phyloP scores from a whole-genome alignment of 2,888 invertebrate species.

The Torymus auratus region DNA sequence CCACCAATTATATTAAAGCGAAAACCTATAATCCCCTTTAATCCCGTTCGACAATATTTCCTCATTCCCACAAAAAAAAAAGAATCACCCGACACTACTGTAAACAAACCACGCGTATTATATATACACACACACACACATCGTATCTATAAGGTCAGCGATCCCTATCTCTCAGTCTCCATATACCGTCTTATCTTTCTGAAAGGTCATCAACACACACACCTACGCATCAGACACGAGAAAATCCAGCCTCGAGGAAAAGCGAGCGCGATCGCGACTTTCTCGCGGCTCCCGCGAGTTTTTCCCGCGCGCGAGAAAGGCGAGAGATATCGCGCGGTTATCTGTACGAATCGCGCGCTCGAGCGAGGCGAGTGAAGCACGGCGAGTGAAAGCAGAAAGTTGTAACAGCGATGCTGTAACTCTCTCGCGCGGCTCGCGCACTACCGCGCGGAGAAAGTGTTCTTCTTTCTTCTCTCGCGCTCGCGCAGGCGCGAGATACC shows the following conservation, averaged over 20 bases:
- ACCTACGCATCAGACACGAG: too few relatives aligned
- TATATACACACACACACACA: too few relatives aligned
- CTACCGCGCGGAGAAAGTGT: constrained; percentile 74
- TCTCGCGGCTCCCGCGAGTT: constrained; percentile 47
- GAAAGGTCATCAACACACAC: too few relatives aligned
- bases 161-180: too few relatives aligned
- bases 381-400: constrained; percentile 64
- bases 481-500: constrained; percentile 33
- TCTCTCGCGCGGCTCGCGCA: constrained; percentile 33
- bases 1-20: too few relatives aligned
- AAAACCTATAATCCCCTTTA: too few relatives aligned
- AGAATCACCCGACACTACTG: too few relatives aligned
- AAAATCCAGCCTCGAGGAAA: constrained; percentile 36
- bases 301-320: constrained; percentile 55
- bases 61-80: too few relatives aligned
- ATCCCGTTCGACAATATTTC: too few relatives aligned
- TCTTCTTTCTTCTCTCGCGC: constrained; percentile 70
- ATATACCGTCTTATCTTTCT: too few relatives aligned
- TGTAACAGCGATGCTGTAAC: constrained; percentile 74
- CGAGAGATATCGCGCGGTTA: constrained; percentile 52
- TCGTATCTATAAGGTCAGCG: too few relatives aligned
- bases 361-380: constrained; percentile 42
- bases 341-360: constrained; percentile 19
- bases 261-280: neutral
- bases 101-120: too few relatives aligned